phyloP scores from a whole-genome alignment of 1,140 invertebrate species.

The Elysia chlorotica region DNA sequence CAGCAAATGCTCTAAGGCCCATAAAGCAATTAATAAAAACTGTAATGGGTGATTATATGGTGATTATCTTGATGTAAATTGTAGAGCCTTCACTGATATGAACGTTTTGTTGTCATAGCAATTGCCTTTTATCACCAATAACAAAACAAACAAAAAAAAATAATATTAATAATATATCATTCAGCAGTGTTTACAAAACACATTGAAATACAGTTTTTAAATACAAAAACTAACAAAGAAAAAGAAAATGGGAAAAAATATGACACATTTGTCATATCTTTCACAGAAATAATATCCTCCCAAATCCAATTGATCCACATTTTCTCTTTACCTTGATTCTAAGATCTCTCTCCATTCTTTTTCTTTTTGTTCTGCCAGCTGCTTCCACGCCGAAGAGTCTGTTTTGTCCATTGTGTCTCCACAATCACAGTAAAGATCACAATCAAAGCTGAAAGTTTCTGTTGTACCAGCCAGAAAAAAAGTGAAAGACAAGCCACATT shows the following conservation, averaged over 20 bases:
- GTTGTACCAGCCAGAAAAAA: too few relatives aligned
- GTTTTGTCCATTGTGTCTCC: constrained; percentile 2
- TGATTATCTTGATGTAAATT: too few relatives aligned
- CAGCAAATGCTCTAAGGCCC: neutral
- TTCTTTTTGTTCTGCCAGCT: constrained; percentile 58
- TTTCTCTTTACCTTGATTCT: constrained; percentile 45
- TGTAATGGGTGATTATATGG: neutral
- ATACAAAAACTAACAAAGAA: too few relatives aligned
- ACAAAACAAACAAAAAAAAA: neutral
- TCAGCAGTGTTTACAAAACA: neutral
- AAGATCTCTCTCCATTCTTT: constrained; percentile 60
- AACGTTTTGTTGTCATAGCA: too few relatives aligned
- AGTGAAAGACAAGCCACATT: too few relatives aligned
- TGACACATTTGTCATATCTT: too few relatives aligned
- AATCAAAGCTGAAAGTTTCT: too few relatives aligned
- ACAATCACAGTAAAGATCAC: too few relatives aligned
- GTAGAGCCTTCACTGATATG: too few relatives aligned
- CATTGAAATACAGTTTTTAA: neutral
- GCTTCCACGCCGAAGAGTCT: constrained; percentile 35
- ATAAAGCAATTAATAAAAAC: neutral
- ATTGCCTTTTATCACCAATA: too few relatives aligned
- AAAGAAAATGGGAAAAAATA: too few relatives aligned
- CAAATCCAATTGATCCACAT: neutral
- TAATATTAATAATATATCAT: neutral
- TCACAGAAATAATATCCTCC: too few relatives aligned